Conservation (phyloP, 1,140 invertebrate species). For the Phortica variegata region DNA sequence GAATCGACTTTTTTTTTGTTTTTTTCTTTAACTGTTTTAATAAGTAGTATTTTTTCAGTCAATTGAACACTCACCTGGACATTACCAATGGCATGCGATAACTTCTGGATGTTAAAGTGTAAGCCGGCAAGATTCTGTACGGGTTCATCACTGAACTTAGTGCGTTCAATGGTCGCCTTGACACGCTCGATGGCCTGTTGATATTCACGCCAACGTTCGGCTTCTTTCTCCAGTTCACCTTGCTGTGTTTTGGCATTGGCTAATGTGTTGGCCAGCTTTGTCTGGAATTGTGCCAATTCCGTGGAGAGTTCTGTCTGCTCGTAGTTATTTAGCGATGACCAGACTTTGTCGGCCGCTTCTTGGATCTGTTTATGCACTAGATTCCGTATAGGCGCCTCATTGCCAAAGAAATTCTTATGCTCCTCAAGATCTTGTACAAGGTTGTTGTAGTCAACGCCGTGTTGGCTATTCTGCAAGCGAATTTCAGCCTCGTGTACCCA, state of each 20-base stretch:
- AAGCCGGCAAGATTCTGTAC: slow-evolving; percentile 75
- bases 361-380: slow-evolving; percentile 79
- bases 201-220: slow-evolving; percentile 79
- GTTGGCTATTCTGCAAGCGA: slow-evolving; percentile 73
- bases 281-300: slow-evolving; percentile 76
- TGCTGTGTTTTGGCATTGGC: slow-evolving; percentile 77
- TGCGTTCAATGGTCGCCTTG: slow-evolving; percentile 70
- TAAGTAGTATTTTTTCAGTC: too few relatives aligned
- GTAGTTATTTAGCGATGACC: slow-evolving; percentile 74
- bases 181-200: slow-evolving; percentile 72
- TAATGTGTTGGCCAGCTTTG: slow-evolving; percentile 76
- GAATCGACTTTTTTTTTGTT: too few relatives aligned
- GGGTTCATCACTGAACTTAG: slow-evolving; percentile 72
- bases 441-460: slow-evolving; percentile 85
- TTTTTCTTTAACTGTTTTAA: too few relatives aligned
- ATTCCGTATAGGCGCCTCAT: slow-evolving; percentile 74
- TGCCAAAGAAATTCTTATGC: slow-evolving; percentile 82
- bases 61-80: slow-evolving; percentile 68
- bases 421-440: slow-evolving; percentile 79
- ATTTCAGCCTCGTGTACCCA: slow-evolving; percentile 86
- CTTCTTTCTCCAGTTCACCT: slow-evolving; percentile 73
- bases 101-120: slow-evolving; percentile 77
- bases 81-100: slow-evolving; percentile 74
- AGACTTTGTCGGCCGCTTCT: slow-evolving; percentile 81
- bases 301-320: slow-evolving; percentile 80